Conservation (phyloP, 2,113 vertebrate species). For the Mesoclemmys tuberculata region DNA sequence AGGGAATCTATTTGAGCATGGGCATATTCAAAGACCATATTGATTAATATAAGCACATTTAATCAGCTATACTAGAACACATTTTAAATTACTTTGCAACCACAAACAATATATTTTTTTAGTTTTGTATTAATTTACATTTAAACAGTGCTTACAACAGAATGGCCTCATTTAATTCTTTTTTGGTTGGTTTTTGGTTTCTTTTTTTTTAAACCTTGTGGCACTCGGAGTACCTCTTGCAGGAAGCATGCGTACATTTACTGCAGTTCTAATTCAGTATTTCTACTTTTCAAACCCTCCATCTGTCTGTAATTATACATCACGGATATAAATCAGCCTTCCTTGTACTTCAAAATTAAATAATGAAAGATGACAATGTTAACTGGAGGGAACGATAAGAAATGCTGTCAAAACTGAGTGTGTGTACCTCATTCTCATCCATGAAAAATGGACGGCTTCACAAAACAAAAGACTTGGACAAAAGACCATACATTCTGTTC, state of each 20-base stretch:
- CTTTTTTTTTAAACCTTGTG: slow-evolving; percentile 46
- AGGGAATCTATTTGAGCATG: slow-evolving; percentile 49
- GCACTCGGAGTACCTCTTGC: background rate
- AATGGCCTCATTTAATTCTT: slow-evolving; percentile 28
- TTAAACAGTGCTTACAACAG: slow-evolving; percentile 20
- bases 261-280: slow-evolving; percentile 33
- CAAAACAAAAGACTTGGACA: slow-evolving; percentile 67
- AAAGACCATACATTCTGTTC: slow-evolving; percentile 55
- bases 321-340: slow-evolving; percentile 61
- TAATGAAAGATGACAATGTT: slow-evolving; percentile 64
- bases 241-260: slow-evolving; percentile 18
- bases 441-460: slow-evolving; percentile 70
- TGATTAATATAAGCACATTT: slow-evolving; percentile 71
- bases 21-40: slow-evolving; percentile 58
- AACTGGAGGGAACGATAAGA: slow-evolving; percentile 66
- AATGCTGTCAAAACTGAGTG: slow-evolving; percentile 53
- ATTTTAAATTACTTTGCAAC: slow-evolving; percentile 50
- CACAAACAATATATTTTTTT: slow-evolving; percentile 21
- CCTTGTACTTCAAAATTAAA: slow-evolving; percentile 68
- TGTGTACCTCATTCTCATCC: slow-evolving; percentile 59
- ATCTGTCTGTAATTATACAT: slow-evolving; percentile 65
- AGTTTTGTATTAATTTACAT: slow-evolving; percentile 41
- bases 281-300: slow-evolving; percentile 44
- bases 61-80: slow-evolving; percentile 52
- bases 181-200: slow-evolving; percentile 23